phyloP scores from a whole-genome alignment of 2,888 invertebrate species.

The Bugula neritina region DNA sequence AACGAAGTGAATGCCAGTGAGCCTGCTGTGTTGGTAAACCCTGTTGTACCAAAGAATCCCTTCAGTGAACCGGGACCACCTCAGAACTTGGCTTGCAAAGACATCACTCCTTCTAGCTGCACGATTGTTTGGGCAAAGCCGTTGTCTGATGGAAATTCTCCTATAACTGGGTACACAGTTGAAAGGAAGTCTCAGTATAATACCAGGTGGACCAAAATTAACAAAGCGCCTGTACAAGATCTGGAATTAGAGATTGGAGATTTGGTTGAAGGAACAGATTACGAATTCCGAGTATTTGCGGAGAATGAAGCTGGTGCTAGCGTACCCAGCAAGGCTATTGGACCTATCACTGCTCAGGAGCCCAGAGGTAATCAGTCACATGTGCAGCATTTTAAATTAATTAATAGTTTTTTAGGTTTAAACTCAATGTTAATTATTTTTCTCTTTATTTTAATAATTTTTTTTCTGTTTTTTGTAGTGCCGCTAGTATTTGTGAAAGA shows the following conservation, averaged over 20 bases:
- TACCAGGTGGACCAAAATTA: constrained; percentile 88
- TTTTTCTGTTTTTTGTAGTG: background rate
- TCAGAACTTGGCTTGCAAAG: constrained; percentile 5
- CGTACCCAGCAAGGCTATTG: constrained; percentile 30
- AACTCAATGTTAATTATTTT: background rate
- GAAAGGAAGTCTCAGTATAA: constrained; percentile 60
- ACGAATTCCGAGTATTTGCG: constrained; percentile 36
- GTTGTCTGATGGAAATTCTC: constrained; percentile 44
- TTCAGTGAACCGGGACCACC: constrained; percentile 30
- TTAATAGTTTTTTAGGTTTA: background rate
- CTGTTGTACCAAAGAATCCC: constrained; percentile 2
- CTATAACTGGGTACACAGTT: constrained; percentile 47
- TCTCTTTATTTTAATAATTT: no score
- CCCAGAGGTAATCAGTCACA: constrained; percentile 24
- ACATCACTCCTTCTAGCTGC: constrained; percentile 28
- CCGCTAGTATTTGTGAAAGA: constrained; percentile 26
- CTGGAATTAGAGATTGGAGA: constrained; percentile 26
- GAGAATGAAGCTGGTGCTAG: constrained; percentile 34
- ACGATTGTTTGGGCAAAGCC: constrained; percentile 28
- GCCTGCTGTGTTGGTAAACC: background rate
- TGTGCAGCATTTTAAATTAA: background rate
- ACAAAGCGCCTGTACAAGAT: constrained; percentile 64
- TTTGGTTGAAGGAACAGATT: constrained; percentile 31
- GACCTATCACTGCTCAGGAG: constrained; percentile 30
- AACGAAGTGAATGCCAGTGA: constrained; percentile 67